Evolutionary conservation across 2,113 vertebrate genomes (phyloP).

Genomic region (Bubo scandiacus): DNA sequence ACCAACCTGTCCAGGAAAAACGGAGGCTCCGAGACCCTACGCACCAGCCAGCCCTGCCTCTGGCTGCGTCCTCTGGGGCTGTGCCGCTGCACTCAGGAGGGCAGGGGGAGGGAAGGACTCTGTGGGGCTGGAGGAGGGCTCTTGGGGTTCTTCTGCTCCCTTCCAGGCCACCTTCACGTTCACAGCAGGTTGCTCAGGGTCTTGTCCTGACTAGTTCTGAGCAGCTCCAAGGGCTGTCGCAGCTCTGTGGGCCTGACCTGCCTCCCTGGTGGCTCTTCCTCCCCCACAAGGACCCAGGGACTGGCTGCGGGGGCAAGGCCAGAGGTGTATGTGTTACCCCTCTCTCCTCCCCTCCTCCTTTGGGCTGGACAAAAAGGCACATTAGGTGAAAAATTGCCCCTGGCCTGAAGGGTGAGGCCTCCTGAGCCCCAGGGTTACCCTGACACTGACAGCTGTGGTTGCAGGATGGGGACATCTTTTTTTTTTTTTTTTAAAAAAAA

Average conservation of each 20-base stretch:
- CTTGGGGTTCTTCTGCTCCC: not conserved
- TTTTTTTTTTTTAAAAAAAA: no score
- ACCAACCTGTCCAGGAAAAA: not conserved
- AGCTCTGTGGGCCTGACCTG: fast-evolving
- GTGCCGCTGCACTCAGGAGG: fast-evolving
- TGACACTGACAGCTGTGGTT: not conserved
- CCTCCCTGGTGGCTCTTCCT: not conserved
- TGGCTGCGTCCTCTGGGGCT: not conserved
- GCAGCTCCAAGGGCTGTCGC: not conserved
- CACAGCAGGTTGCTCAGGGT: not conserved
- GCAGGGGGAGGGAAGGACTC: not conserved
- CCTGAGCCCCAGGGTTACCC: not conserved
- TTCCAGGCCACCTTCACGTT: not conserved
- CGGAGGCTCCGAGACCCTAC: fast-evolving
- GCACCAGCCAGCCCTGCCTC: fast-evolving
- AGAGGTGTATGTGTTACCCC: fast-evolving
- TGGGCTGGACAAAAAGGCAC: not conserved
- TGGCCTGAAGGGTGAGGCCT: not conserved
- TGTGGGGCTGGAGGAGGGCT: fast-evolving
- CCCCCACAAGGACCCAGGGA: fast-evolving
- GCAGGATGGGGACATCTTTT: not conserved
- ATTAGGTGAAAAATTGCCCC: fast-evolving
- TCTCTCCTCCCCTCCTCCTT: fast-evolving
- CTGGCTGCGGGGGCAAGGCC: fast-evolving
- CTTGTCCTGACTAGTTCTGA: fast-evolving